These are phyloP conservation scores for Cryptoblepharus egeriae DNA, from an alignment of 2,797 vertebrate genomes.

Conservation along the genomic window DNA sequence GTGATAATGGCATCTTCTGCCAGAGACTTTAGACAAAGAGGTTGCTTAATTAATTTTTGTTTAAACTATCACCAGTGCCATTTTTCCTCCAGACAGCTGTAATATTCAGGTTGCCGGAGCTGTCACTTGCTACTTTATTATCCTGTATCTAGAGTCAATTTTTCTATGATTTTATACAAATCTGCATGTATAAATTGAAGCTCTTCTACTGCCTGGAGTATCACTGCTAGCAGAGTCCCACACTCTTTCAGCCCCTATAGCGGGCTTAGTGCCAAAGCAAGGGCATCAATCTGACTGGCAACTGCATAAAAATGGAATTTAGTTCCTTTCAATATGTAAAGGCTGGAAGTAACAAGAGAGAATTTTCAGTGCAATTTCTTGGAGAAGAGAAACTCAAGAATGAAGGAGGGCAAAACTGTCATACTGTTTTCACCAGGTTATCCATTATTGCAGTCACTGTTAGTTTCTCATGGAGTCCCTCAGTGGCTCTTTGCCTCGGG, in stretches of 20 bases:
- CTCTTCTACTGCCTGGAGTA: conserved; percentile 5
- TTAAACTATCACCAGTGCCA: conserved; percentile 48
- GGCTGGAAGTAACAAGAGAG: too few relatives aligned
- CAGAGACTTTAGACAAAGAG: conserved; percentile 42
- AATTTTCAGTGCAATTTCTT: too few relatives aligned
- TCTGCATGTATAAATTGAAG: conserved; percentile 40
- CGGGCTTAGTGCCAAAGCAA: conserved; percentile 42
- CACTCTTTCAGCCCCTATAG: not conserved
- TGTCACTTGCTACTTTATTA: conserved; percentile 54
- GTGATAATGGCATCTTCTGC: conserved; percentile 38
- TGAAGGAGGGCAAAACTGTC: too few relatives aligned
- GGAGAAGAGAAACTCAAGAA: too few relatives aligned
- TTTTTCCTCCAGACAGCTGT: conserved; percentile 18
- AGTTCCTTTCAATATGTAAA: not conserved
- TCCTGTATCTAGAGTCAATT: conserved; percentile 49
- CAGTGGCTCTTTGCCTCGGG: too few relatives aligned
- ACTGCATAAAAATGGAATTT: not conserved
- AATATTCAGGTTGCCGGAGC: conserved; percentile 49
- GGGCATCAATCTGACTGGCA: not conserved
- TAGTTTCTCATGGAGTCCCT: too few relatives aligned
- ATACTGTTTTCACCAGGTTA: too few relatives aligned
- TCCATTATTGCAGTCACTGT: too few relatives aligned
- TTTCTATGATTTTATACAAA: conserved; percentile 56
- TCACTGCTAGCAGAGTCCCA: conserved; percentile 38
- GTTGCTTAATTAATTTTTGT: conserved; percentile 57